These are phyloP conservation scores for Lordiphosa mommai DNA, from an alignment of 1,140 invertebrate genomes.

Conservation along the genomic window DNA sequence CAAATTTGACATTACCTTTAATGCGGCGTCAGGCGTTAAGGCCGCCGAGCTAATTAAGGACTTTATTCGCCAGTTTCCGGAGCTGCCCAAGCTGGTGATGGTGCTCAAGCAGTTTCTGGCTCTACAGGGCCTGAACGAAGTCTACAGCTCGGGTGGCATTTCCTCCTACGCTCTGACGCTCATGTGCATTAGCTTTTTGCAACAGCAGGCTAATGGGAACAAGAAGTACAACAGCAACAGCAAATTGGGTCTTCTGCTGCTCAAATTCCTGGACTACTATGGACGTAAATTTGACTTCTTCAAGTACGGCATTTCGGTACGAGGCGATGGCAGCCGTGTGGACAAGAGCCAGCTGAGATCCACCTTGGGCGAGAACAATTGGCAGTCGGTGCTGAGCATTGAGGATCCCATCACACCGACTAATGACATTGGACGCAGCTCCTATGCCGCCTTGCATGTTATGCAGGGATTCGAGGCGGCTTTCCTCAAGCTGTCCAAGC, in stretches of 20 bases:
- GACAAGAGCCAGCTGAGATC: conserved; percentile 34
- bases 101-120: conserved; percentile 48
- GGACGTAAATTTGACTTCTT: conserved; percentile 56
- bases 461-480: conserved; percentile 44
- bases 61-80: conserved; percentile 38
- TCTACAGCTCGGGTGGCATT: conserved; percentile 43
- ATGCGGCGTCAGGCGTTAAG: conserved; percentile 38
- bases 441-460: conserved; percentile 37
- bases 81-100: conserved; percentile 52
- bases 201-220: conserved; percentile 17
- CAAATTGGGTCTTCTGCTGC: conserved; percentile 37
- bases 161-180: conserved; percentile 49
- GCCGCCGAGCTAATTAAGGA: conserved; percentile 43
- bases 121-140: conserved; percentile 42
- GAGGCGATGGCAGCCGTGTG: conserved; percentile 20
- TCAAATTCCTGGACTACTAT: conserved; percentile 56
- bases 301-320: conserved; percentile 42
- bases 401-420: conserved; percentile 54
- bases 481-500: conserved; percentile 45
- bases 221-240: conserved; percentile 24
- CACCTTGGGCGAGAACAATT: conserved; percentile 14
- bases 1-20: conserved; percentile 56
- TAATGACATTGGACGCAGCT: conserved; percentile 59
- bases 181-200: conserved; percentile 54
- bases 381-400: conserved; percentile 48